phyloP scores from a whole-genome alignment of 2,888 invertebrate species.

The Euproctis similis region DNA sequence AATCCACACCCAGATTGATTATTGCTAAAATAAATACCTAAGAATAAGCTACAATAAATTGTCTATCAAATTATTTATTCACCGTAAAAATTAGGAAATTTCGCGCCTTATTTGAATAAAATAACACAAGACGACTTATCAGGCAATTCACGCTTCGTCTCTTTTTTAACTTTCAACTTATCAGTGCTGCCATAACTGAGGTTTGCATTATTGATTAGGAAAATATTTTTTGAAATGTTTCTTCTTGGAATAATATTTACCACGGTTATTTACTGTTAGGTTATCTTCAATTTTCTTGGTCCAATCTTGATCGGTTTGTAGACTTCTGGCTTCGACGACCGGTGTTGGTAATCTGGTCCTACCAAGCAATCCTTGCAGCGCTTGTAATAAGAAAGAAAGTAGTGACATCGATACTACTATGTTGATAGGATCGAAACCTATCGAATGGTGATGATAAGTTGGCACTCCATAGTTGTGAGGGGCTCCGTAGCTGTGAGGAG shows the following conservation, averaged over 20 bases:
- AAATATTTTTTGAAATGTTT: constrained; percentile 42
- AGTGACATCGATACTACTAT: constrained; percentile 67
- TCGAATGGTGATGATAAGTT: constrained; percentile 66
- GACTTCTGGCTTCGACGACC: constrained; percentile 50
- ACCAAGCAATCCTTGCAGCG: constrained; percentile 55
- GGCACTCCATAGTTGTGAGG: constrained; percentile 20
- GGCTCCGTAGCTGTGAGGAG: constrained; percentile 37
- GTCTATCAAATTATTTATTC: too few relatives aligned
- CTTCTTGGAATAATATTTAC: constrained; percentile 41
- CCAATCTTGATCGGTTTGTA: constrained; percentile 40
- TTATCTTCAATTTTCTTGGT: constrained; percentile 39
- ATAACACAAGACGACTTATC: not conserved
- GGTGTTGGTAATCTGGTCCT: constrained; percentile 55
- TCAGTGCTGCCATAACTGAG: too few relatives aligned
- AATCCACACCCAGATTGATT: too few relatives aligned
- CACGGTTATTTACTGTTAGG: constrained; percentile 23
- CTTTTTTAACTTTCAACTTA: not conserved
- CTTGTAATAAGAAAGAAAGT: constrained; percentile 62
- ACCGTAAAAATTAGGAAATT: too few relatives aligned
- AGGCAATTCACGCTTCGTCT: not conserved
- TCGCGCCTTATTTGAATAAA: too few relatives aligned
- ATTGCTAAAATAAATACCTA: too few relatives aligned
- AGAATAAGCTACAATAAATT: too few relatives aligned
- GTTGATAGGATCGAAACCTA: constrained; percentile 70
- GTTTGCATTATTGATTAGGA: constrained; percentile 18